Evolutionary conservation across 1,140 invertebrate species (phyloP).

Genomic region (Ooceraea biroi): DNA sequence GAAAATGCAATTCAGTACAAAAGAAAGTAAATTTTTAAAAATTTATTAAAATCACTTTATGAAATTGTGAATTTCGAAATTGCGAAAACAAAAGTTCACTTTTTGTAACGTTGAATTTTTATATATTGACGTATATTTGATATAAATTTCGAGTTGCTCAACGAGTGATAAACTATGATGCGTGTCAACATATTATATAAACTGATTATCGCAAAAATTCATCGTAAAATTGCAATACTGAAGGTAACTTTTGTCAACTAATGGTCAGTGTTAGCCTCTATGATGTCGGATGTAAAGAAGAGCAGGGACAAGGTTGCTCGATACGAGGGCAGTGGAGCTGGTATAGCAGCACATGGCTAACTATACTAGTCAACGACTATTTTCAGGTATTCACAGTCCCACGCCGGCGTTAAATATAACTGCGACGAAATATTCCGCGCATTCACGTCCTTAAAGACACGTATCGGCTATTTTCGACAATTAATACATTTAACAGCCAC

Average conservation of each 20-base stretch:
- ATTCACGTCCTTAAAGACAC: slow-evolving; percentile 26
- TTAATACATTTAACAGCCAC: not conserved
- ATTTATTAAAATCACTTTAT: not conserved
- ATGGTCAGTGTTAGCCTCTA: not conserved
- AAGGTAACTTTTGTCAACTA: slow-evolving; percentile 37
- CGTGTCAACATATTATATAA: not conserved
- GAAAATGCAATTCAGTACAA: not conserved
- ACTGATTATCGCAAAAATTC: too few species aligned
- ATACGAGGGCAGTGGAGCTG: slow-evolving; percentile 50
- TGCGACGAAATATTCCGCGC: slow-evolving; percentile 52
- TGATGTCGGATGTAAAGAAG: slow-evolving; percentile 42
- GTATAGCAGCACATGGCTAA: slow-evolving; percentile 36
- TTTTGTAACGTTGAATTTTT: not conserved
- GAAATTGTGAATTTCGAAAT: not conserved
- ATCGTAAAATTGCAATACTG: slow-evolving; percentile 16
- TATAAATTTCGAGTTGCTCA: not conserved
- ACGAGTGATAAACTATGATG: slow-evolving; percentile 8
- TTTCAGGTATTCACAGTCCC: slow-evolving; percentile 53
- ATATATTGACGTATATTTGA: not conserved
- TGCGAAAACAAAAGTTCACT: not conserved
- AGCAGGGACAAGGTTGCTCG: slow-evolving; percentile 59
- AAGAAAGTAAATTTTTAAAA: not conserved
- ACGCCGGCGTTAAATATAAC: slow-evolving; percentile 55
- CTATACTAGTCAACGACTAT: slow-evolving; percentile 58
- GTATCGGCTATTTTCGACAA: slow-evolving; percentile 15